Conservation (phyloP, 2,888 invertebrate genomes). For the Formica aserva region DNA sequence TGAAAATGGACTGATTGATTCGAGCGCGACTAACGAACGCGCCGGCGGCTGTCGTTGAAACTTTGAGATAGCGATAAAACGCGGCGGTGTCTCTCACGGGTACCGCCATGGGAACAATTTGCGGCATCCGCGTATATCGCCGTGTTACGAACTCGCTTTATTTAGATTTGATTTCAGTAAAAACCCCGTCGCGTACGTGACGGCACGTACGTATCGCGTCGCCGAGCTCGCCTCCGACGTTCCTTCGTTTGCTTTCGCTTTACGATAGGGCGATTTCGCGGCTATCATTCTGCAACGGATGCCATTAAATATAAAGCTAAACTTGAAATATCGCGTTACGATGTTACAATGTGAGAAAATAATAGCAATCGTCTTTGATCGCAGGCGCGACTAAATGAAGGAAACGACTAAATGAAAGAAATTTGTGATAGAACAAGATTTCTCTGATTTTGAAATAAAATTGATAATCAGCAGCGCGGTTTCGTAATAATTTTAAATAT, state of each 20-base stretch:
- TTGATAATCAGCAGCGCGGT: neutral
- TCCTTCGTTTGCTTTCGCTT: conserved; percentile 43
- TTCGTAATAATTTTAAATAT: neutral
- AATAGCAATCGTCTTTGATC: neutral
- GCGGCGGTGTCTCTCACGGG: conserved; percentile 65
- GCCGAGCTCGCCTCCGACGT: conserved; percentile 57
- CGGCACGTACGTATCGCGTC: conserved; percentile 72
- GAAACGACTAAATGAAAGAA: neutral
- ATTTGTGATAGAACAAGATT: neutral
- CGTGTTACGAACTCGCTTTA: conserved; percentile 74
- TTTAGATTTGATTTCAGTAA: conserved; percentile 81
- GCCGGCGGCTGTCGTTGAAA: conserved; percentile 48
- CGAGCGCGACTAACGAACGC: neutral
- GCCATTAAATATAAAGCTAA: conserved; percentile 1
- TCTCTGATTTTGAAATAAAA: neutral
- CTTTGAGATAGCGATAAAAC: conserved; percentile 57
- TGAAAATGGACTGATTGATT: conserved; percentile 18
- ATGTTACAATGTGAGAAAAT: neutral
- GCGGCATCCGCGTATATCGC: conserved; percentile 60
- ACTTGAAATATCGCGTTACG: neutral
- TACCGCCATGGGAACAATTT: conserved; percentile 74
- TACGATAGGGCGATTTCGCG: conserved; percentile 38
- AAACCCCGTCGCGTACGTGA: conserved; percentile 80
- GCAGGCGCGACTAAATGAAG: neutral
- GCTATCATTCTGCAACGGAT: conserved; percentile 14